Conservation (phyloP, 2,888 invertebrate genomes). For the Laothoe populi region DNA sequence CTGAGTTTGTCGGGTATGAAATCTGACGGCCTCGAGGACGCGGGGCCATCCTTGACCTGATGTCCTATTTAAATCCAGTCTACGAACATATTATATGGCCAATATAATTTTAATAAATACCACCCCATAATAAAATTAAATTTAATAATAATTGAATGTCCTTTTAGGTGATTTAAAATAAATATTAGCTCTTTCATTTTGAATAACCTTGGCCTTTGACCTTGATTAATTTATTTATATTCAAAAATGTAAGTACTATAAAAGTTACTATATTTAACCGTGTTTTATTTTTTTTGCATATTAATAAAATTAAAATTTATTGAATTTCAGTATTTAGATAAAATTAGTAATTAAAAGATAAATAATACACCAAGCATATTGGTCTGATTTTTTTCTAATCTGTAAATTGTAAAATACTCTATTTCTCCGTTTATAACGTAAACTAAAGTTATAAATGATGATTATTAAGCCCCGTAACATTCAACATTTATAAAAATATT, state of each 20-base stretch:
- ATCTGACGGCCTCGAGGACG: slow-evolving; percentile 44
- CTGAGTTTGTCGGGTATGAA: slow-evolving; percentile 42
- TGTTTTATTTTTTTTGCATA: no score
- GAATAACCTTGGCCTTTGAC: neutral
- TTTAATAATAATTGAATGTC: neutral
- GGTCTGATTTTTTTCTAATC: neutral
- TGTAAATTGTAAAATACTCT: no score
- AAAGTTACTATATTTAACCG: no score
- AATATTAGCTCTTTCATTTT: neutral
- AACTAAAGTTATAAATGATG: neutral
- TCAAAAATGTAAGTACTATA: no score
- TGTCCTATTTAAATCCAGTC: slow-evolving; percentile 55
- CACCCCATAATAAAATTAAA: neutral
- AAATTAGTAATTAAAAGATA: no score
- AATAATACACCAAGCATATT: neutral
- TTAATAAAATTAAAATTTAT: no score
- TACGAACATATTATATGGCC: slow-evolving; percentile 37
- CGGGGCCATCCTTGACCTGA: slow-evolving; percentile 63
- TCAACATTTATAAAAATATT: neutral
- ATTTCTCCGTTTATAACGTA: no score
- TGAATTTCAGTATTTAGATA: neutral
- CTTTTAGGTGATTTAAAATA: neutral
- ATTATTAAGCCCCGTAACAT: neutral
- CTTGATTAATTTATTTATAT: neutral
- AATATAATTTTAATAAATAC: slow-evolving; percentile 41